A percentile compares a stretch with the other conserved stretches of the same genome.
phyloP scores from a whole-genome alignment of 2,113 vertebrate genomes.

The Bubo scandiacus region DNA sequence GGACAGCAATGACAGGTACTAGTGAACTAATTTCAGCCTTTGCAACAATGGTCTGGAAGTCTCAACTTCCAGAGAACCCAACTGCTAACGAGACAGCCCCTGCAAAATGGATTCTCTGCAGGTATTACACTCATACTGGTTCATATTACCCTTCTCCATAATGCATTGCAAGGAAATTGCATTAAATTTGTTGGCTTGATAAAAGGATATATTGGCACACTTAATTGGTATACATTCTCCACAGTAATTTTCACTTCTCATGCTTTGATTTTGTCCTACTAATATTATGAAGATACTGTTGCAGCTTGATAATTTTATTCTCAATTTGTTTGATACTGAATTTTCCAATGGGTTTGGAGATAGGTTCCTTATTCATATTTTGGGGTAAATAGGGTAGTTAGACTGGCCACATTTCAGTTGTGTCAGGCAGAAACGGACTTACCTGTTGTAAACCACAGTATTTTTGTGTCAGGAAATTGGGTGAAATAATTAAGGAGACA shows the following conservation, averaged over 20 bases:
- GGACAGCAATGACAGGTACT: background rate
- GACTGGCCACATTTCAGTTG: background rate
- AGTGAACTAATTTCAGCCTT: background rate
- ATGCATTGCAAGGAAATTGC: background rate
- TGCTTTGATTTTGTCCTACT: background rate
- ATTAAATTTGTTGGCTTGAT: background rate
- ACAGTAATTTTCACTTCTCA: background rate
- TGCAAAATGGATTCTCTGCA: background rate
- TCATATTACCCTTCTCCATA: background rate
- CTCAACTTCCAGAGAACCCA: background rate
- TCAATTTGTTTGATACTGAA: background rate
- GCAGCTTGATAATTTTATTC: background rate
- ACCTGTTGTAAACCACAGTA: background rate
- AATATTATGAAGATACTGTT: background rate
- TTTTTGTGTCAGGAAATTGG: background rate
- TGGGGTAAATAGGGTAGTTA: background rate
- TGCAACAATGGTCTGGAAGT: background rate
- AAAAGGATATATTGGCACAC: background rate
- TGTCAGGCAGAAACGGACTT: background rate
- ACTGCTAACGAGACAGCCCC: background rate
- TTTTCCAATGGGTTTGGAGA: background rate
- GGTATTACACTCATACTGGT: background rate
- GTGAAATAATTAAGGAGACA: background rate
- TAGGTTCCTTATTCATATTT: background rate
- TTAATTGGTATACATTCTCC: background rate